These are phyloP conservation scores for Hippopotamyrus pictus DNA, from an alignment of 2,797 vertebrate genomes.

Conservation along the genomic window DNA sequence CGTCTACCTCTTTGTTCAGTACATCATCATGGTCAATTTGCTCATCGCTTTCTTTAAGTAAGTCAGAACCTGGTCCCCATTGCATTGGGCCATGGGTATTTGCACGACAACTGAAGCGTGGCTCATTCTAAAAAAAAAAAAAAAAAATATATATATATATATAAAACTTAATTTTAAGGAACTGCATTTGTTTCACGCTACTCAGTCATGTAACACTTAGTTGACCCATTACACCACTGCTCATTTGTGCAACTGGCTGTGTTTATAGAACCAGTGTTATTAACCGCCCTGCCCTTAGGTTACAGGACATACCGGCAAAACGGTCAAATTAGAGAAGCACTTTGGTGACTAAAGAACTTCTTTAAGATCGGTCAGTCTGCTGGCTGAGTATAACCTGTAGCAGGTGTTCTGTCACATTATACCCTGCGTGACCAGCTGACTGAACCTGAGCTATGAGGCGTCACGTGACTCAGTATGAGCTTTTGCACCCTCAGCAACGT, in stretches of 20 bases:
- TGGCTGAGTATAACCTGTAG: background rate
- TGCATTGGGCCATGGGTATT: background rate
- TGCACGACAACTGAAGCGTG: background rate
- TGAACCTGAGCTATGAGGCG: background rate
- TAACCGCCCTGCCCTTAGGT: background rate
- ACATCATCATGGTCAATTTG: slow-evolving; percentile 99
- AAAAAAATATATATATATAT: background rate
- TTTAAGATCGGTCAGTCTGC: background rate
- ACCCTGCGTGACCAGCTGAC: background rate
- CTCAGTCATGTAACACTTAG: background rate
- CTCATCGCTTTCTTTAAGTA: slow-evolving; percentile 99
- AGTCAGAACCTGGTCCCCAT: slow-evolving; percentile 43
- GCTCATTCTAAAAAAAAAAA: too few species aligned
- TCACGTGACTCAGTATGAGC: background rate
- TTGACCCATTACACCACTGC: background rate
- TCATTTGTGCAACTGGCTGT: background rate
- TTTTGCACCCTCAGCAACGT: slow-evolving; percentile 74
- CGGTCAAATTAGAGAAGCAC: background rate
- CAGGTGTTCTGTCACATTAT: background rate
- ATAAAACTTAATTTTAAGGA: background rate
- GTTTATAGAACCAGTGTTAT: background rate
- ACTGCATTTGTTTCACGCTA: background rate
- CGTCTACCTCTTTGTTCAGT: slow-evolving; percentile 99
- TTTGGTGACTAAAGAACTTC: background rate
- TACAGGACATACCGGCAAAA: background rate